Evolutionary conservation across 2,797 vertebrate species (phyloP), one percentile per base, ranked within the genome.

Genomic region (Eulemur albifrons): DNA sequence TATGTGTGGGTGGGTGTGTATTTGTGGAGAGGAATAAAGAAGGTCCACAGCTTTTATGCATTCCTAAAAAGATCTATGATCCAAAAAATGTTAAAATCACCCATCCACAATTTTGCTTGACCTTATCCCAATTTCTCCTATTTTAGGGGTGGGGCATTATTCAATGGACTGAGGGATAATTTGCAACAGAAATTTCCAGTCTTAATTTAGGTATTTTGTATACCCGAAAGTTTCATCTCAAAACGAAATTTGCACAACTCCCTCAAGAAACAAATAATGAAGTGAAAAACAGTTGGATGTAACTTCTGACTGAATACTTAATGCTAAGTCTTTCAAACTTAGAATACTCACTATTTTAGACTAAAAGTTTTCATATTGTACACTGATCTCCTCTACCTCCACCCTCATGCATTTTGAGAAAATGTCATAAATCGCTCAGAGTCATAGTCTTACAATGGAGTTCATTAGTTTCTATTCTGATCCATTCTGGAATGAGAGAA

Each of bases 171-270:
- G n/a, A 72, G 17, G 23, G 72, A 75, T 27, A 70, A 92, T 83
- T 35, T 84, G 65, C 27, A 94, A 94, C 9, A 88, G 52, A 38
- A 88, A 95, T 59, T 87, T 61, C 45, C 48, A 94, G 72, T 50
- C 77, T 11, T 10, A 32, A 48, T 50, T 79, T 65, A 95, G n/a
- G 5, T 80, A 93, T 88, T 83, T 48, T 87, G 25, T 35, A 77
- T 61, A 87, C 40, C 40, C 69, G 48, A 94, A 94, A 80, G 32
- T 18, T 72, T 90, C 15, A 96, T 76, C 45, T 96, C 38, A 61
- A 93, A 72, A 52, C 72, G 50, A 89, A 83, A 83, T 43, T 45
- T 95, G 38, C 5, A 88, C 30, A 93, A 50, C 13, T 50, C 45
- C 43, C 45, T 76, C 65, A 32, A 52, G 79, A 76, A 67, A 43